Evolutionary conservation across 92 coral and sea anemone species (phyloP).

Genomic region (Galaxea fascicularis): DNA sequence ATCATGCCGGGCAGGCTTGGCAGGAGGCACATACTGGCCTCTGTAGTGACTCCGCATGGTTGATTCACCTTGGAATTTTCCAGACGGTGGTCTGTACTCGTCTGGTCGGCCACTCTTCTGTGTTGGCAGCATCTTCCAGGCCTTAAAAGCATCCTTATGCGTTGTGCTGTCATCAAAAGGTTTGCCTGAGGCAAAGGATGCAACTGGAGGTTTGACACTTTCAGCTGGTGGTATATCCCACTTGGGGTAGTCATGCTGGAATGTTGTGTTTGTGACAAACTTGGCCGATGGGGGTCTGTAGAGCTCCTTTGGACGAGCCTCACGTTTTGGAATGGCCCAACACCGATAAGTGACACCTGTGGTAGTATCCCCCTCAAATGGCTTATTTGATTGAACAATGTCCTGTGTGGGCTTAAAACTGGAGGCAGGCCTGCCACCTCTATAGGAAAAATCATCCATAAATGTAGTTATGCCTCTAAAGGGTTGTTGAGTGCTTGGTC

Average conservation of each 20-base stretch:
- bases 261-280: conserved; percentile 91
- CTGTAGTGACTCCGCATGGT: conserved; percentile 95
- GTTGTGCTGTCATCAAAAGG: conserved; percentile 98
- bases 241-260: conserved; percentile 93
- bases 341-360: conserved; percentile 81
- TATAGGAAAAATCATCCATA: conserved; percentile 87
- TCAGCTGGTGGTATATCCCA: conserved; percentile 88
- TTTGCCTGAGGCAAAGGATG: conserved; percentile 85
- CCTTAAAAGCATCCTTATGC: conserved; percentile 90
- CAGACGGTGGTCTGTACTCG: conserved; percentile 89
- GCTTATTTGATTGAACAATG: conserved; percentile 81
- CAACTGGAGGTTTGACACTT: conserved; percentile 90
- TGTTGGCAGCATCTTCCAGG: conserved; percentile 82
- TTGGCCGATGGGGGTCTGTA: conserved; percentile 90
- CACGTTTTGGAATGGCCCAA: conserved; percentile 89
- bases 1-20: conserved; percentile 85
- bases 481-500: conserved; percentile 85
- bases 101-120: conserved; percentile 79
- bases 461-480: conserved; percentile 91
- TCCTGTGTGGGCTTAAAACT: conserved; percentile 93
- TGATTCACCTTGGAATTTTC: conserved; percentile 91
- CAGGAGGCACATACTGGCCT: conserved; percentile 86
- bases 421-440: conserved; percentile 89
- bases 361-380: conserved; percentile 93
- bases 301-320: conserved; percentile 74